Percentiles rank a stretch among this genome's conserved stretches.
Conservation (phyloP, 53 echinoderm and acorn worm species). For the Stichopus horrens region DNA sequence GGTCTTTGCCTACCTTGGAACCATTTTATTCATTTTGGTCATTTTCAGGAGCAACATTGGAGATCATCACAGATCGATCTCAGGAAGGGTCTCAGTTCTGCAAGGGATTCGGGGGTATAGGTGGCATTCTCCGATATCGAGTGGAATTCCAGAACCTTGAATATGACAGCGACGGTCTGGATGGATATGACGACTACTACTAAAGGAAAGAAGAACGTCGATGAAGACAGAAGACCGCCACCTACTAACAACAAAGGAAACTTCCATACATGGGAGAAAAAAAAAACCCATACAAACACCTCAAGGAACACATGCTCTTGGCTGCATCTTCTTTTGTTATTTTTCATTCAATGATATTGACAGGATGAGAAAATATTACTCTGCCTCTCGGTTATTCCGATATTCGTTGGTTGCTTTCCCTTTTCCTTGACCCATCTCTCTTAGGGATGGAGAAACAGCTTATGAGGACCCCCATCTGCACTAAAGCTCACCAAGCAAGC, state of each 20-base stretch:
- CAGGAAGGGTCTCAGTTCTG: conserved; percentile 99
- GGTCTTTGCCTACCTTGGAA: too few relatives aligned
- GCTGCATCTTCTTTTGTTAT: background rate
- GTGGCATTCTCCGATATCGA: conserved; percentile 96
- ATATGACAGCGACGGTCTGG: conserved; percentile 67
- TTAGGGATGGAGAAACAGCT: background rate
- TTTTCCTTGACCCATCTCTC: background rate
- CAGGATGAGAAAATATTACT: background rate
- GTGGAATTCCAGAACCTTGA: conserved; percentile 98
- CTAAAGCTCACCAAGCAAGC: too few relatives aligned
- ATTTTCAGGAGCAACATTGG: conserved; percentile 84
- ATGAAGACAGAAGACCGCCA: background rate
- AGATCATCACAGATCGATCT: conserved; percentile 99
- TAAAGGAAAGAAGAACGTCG: background rate
- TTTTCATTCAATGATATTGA: background rate
- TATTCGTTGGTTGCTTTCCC: background rate
- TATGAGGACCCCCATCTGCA: background rate
- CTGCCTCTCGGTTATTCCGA: background rate
- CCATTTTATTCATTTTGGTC: too few relatives aligned
- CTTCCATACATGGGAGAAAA: background rate
- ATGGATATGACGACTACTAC: conserved; percentile 81
- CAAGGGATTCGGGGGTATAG: conserved; percentile 98
- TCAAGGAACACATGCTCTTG: background rate
- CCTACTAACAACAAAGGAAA: background rate
- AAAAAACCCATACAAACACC: background rate